phyloP scores from a whole-genome alignment of 1,140 invertebrate genomes.

The Drosophila pallidifrons region DNA sequence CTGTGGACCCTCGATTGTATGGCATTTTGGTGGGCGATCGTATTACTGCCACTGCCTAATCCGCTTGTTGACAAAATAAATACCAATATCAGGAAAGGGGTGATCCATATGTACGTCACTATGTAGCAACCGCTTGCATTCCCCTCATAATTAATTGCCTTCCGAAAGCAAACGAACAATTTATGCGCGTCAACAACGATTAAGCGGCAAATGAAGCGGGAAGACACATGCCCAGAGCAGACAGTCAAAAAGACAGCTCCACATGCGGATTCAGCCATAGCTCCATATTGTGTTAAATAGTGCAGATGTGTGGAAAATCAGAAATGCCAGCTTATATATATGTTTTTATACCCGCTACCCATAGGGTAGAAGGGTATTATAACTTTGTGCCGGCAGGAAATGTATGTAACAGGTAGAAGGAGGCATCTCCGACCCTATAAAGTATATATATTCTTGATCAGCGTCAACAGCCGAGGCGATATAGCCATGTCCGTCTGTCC shows the following conservation, averaged over 20 bases:
- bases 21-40: conserved; percentile 46
- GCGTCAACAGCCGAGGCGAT: too few relatives aligned
- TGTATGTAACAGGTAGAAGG: too few relatives aligned
- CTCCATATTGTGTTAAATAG: not conserved
- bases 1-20: conserved; percentile 10
- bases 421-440: too few relatives aligned
- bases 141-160: conserved; percentile 51
- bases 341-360: too few relatives aligned
- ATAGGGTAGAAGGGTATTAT: too few relatives aligned
- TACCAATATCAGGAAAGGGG: conserved; percentile 53
- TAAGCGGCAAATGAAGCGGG: conserved; percentile 63
- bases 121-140: conserved; percentile 4
- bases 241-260: conserved; percentile 16
- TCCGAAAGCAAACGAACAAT: conserved; percentile 41
- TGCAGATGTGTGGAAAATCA: not conserved
- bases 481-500: too few relatives aligned
- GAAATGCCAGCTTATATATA: too few relatives aligned
- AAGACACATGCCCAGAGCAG: conserved; percentile 61
- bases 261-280: not conserved
- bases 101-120: conserved; percentile 10
- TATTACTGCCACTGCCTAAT: conserved; percentile 64
- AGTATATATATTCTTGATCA: too few relatives aligned
- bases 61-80: conserved; percentile 78
- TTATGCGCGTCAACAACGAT: conserved; percentile 76
- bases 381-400: too few relatives aligned